phyloP scores from a whole-genome alignment of 2,888 invertebrate genomes.

The Phortica okadai region DNA sequence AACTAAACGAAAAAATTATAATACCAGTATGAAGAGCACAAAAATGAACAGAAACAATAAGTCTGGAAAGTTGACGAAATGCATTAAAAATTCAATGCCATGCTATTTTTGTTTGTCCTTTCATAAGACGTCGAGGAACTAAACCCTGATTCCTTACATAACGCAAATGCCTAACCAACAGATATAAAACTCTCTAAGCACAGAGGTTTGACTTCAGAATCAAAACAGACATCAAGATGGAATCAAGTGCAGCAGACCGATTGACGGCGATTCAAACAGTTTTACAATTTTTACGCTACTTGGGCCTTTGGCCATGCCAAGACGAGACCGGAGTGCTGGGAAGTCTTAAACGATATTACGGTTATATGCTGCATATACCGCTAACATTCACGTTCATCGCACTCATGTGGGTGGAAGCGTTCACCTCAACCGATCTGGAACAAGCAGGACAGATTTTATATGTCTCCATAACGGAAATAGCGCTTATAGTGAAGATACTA shows the following conservation, averaged over 20 bases:
- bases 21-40: no score
- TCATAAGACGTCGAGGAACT: no score
- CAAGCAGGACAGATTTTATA: conserved; percentile 64
- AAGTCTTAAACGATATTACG: conserved; percentile 43
- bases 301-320: conserved; percentile 59
- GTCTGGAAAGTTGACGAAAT: neutral
- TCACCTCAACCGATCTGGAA: conserved; percentile 57
- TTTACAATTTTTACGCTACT: conserved; percentile 45
- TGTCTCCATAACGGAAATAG: conserved; percentile 63
- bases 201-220: conserved; percentile 43
- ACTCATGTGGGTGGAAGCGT: conserved; percentile 62
- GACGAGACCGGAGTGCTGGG: conserved; percentile 21
- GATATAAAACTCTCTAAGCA: neutral
- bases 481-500: conserved; percentile 60
- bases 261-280: conserved; percentile 45
- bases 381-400: conserved; percentile 57
- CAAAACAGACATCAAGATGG: conserved; percentile 4
- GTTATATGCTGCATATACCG: conserved; percentile 56
- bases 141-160: no score
- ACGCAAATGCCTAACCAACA: neutral
- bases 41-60: no score
- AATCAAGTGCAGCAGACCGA: conserved; percentile 39
- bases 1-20: no score
- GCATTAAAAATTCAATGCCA: neutral
- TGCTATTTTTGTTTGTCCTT: neutral